Percentiles rank a stretch among this genome's conserved stretches.
These are phyloP conservation scores for Diarsia brunnea DNA, from an alignment of 2,888 invertebrate genomes.

Conservation along the genomic window DNA sequence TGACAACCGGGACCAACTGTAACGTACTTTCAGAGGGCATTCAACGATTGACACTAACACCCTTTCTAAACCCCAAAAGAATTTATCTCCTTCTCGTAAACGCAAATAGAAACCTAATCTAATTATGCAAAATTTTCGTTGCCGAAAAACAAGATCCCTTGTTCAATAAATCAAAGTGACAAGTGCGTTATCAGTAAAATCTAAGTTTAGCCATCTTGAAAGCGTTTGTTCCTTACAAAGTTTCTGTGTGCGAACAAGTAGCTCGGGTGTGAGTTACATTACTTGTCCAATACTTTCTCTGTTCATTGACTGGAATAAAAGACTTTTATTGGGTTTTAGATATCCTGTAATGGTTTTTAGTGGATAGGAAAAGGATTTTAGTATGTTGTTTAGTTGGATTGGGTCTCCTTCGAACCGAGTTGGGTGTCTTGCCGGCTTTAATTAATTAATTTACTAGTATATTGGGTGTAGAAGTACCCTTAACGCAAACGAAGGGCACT, in stretches of 20 bases:
- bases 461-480: no score
- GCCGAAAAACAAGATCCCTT: slow-evolving; percentile 45
- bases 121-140: slow-evolving; percentile 45
- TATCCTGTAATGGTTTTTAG: slow-evolving; percentile 52
- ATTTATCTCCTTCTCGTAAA: slow-evolving; percentile 12
- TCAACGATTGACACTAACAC: no score
- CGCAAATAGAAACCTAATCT: slow-evolving; percentile 27
- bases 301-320: slow-evolving; percentile 56
- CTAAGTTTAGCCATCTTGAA: slow-evolving; percentile 52
- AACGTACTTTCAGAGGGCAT: background rate
- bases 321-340: slow-evolving; percentile 58
- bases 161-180: slow-evolving; percentile 57
- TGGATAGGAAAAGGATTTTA: slow-evolving; percentile 33
- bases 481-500: no score
- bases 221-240: slow-evolving; percentile 33
- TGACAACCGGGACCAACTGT: background rate
- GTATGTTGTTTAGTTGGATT: slow-evolving; percentile 32
- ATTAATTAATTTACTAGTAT: slow-evolving; percentile 27
- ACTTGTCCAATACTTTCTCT: slow-evolving; percentile 51
- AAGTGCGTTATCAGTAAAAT: slow-evolving; percentile 40
- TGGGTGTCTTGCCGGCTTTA: slow-evolving; percentile 10
- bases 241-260: slow-evolving; percentile 50
- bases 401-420: background rate
- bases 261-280: slow-evolving; percentile 29
- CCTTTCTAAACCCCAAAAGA: slow-evolving; percentile 6